Evolutionary conservation across 2,797 vertebrate genomes (phyloP), one percentile per base, ranked within the genome.

Genomic region (Scarus forsteni): DNA sequence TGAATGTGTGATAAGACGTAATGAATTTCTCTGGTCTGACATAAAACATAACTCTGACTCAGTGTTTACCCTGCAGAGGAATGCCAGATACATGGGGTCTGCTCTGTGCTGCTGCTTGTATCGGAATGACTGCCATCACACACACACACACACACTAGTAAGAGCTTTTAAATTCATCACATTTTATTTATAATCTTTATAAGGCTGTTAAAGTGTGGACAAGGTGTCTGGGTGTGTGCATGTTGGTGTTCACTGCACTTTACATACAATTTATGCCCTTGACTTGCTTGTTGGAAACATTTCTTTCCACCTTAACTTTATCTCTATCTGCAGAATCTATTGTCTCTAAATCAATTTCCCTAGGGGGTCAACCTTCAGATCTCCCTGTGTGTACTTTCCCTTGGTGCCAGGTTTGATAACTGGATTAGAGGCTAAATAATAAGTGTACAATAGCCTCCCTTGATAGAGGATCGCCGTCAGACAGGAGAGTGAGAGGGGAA

Each of bases 1-100:
- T 76, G 67, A 85, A 88, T 27, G 85, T 89, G 88, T 84, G 85
- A 91, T 89, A 82, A 88, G 86, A 87, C 27, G 68, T 79, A 85
- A 89, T 90, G 85, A 84, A 88, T 89, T 89, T 92, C 79, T 85
- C 58, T 60, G 75, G 68, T 46, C 70, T 84, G 84, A 90, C 88
- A 90, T 82, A 77, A 89, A 88, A 73, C 85, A 77, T 7, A 50
- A 64, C 38, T 6, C 9, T 77, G 85, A 80, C 80, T 88, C 66
- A 8, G 65, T 79, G 70, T 88, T 88, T 86, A 85, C 58, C 54
- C 83, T 18, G 69, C 53, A 1, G 35, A 36, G 78, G 78, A 88
- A 87, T 82, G 76, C 76, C 80, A 81, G 79, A 84, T 57, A 62
- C 70, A 67, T 5, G 1, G 72, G 72, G 55, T 36, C 61, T 19